These are phyloP conservation scores for Synchiropus splendidus DNA, from an alignment of 2,113 vertebrate species.

Conservation along the genomic window DNA sequence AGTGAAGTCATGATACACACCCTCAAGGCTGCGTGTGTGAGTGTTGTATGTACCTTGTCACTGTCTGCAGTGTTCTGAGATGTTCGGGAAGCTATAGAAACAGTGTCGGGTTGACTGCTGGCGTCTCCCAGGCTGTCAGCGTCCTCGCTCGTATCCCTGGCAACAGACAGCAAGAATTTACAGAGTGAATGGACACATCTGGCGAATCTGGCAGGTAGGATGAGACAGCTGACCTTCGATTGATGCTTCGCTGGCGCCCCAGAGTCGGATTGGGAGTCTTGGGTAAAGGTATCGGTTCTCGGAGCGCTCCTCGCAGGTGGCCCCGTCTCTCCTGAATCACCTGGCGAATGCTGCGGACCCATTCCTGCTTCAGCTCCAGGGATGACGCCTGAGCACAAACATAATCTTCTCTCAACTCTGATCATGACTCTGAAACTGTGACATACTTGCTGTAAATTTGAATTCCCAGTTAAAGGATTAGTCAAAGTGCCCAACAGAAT, in stretches of 20 bases:
- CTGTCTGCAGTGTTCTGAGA: constrained; percentile 98
- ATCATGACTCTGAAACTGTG: too few species aligned
- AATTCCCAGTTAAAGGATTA: neutral
- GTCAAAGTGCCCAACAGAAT: neutral
- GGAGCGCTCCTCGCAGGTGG: constrained; percentile 90
- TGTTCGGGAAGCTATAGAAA: constrained; percentile 94
- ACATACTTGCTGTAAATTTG: too few species aligned
- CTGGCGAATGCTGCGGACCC: constrained; percentile 96
- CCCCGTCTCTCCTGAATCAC: constrained; percentile 97
- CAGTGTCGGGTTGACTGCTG: constrained; percentile 95
- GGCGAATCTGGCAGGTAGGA: too few species aligned
- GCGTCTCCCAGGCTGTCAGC: constrained; percentile 94
- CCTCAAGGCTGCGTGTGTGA: constrained; percentile 19
- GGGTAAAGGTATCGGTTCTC: constrained; percentile 94
- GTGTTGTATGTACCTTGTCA: constrained; percentile 78
- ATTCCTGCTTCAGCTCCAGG: constrained; percentile 96
- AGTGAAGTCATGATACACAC: constrained; percentile 50
- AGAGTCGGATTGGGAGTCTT: constrained; percentile 82
- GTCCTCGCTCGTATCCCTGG: constrained; percentile 89
- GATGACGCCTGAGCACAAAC: constrained; percentile 74
- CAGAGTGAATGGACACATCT: neutral
- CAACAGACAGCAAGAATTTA: constrained; percentile 2
- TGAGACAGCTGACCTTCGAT: constrained; percentile 72
- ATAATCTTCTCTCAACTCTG: too few species aligned
- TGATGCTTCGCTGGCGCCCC: constrained; percentile 85